phyloP scores from a whole-genome alignment of 2,888 invertebrate genomes.

The Watsonalla cultraria region DNA sequence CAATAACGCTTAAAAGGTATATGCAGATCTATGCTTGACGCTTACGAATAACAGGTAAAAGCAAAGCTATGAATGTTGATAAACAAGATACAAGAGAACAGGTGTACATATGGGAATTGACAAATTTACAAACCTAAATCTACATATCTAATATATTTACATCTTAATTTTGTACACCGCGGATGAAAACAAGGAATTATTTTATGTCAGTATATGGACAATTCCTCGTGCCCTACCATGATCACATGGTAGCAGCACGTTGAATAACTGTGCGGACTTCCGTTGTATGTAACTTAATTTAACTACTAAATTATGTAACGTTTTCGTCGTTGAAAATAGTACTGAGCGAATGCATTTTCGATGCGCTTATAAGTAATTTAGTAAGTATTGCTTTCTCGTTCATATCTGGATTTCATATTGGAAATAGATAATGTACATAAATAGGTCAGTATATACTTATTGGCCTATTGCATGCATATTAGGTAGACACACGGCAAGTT shows the following conservation, averaged over 20 bases:
- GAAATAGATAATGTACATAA: no score
- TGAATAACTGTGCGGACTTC: neutral
- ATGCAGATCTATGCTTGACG: slow-evolving; percentile 43
- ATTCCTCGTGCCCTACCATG: no score
- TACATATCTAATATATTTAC: slow-evolving; percentile 50
- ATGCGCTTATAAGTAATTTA: no score
- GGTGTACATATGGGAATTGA: slow-evolving; percentile 64
- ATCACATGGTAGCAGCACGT: no score
- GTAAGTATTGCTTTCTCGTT: no score
- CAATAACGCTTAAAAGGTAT: slow-evolving; percentile 37
- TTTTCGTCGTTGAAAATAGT: no score
- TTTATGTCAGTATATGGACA: neutral
- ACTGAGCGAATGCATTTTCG: no score
- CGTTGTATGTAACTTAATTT: neutral
- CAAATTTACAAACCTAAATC: slow-evolving; percentile 64
- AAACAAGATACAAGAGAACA: slow-evolving; percentile 48
- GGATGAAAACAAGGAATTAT: slow-evolving; percentile 22
- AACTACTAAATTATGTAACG: no score
- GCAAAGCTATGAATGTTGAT: slow-evolving; percentile 53
- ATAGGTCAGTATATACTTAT: no score
- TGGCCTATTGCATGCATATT: no score
- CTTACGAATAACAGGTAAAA: slow-evolving; percentile 38
- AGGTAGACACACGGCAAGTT: no score
- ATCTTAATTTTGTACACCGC: slow-evolving; percentile 25
- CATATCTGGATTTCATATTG: no score